phyloP scores from a whole-genome alignment of 2,797 vertebrate genomes.

The Sebastes ruberrimus region DNA sequence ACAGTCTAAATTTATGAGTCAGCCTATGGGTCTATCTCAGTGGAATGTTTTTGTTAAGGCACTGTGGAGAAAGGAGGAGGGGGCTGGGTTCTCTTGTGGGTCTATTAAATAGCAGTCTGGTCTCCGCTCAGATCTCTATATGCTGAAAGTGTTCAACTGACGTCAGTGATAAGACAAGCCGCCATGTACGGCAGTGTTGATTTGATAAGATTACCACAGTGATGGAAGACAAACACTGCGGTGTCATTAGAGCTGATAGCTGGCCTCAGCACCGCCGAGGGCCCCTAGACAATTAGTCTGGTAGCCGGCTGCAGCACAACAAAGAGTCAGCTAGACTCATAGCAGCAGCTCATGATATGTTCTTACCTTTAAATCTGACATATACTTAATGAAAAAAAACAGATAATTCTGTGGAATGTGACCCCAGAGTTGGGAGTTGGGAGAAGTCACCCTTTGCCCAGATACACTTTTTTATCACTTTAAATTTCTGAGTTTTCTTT shows the following conservation, averaged over 20 bases:
- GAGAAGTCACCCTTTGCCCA: background rate
- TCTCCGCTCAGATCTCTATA: background rate
- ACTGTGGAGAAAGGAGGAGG: constrained; percentile 27
- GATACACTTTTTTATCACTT: background rate
- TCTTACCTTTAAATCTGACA: background rate
- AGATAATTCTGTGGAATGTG: background rate
- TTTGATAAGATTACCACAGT: constrained; percentile 15
- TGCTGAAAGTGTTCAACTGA: background rate
- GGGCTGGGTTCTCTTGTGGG: background rate
- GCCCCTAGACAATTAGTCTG: constrained; percentile 61
- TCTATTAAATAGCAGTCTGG: constrained; percentile 24
- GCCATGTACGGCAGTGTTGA: background rate
- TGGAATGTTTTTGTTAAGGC: constrained; percentile 73
- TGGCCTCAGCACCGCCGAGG: constrained; percentile 62
- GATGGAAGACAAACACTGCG: background rate
- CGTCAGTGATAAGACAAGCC: background rate
- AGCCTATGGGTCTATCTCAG: constrained; percentile 50
- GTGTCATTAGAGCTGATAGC: constrained; percentile 14
- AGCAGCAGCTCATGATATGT: background rate
- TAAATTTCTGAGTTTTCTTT: background rate
- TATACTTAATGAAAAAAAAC: background rate
- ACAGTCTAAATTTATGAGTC: constrained; percentile 68
- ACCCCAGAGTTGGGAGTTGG: background rate
- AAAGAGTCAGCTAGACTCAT: constrained; percentile 16
- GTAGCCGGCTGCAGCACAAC: constrained; percentile 18